Evolutionary conservation across 2,113 vertebrate species (phyloP).

Genomic region (Pterophyllum scalare): DNA sequence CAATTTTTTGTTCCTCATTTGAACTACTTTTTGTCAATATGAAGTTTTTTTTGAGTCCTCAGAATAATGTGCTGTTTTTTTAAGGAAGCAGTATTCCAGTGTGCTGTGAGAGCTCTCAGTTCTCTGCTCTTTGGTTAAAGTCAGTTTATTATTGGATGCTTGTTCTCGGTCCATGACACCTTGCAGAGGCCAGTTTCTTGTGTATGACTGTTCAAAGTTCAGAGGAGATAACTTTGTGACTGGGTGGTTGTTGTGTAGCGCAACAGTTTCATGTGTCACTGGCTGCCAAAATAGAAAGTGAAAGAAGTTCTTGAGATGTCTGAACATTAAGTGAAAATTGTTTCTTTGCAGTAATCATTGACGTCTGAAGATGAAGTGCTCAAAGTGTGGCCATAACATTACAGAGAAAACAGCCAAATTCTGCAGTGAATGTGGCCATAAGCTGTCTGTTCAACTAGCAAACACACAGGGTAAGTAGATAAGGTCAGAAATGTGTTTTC

Average conservation of each 20-base stretch:
- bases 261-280: neutral
- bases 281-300: constrained; percentile 43
- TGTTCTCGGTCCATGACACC: fast-evolving
- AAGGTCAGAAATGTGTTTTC: neutral
- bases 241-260: fast-evolving
- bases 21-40: neutral
- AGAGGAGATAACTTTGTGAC: neutral
- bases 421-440: constrained; percentile 75
- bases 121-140: neutral
- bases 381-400: neutral
- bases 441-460: neutral
- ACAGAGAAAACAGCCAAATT: constrained; percentile 67
- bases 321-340: neutral
- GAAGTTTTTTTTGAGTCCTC: neutral
- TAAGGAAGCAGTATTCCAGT: fast-evolving
- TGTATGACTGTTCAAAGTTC: neutral
- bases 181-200: neutral
- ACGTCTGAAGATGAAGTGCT: constrained; percentile 78
- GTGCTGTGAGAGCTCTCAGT: neutral
- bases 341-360: constrained; percentile 12
- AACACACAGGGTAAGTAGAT: constrained; percentile 48
- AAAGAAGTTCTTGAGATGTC: constrained; percentile 22
- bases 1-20: neutral
- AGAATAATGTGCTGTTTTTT: neutral
- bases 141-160: neutral